Evolutionary conservation across 2,797 vertebrate species (phyloP).

Genomic region (Distichodus sexfasciatus): DNA sequence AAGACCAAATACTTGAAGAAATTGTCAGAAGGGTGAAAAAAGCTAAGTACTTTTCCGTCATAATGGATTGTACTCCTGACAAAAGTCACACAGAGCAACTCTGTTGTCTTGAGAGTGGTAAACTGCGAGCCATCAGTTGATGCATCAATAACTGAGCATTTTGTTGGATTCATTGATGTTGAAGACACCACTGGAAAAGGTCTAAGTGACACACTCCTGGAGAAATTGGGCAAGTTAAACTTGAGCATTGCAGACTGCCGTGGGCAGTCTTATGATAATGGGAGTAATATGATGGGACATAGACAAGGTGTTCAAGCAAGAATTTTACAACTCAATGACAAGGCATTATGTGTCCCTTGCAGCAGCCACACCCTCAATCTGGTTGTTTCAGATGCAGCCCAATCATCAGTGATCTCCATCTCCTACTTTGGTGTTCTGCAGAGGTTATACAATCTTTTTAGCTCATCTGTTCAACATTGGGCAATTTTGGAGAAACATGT

Average conservation of each 20-base stretch:
- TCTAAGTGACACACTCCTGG: not conserved
- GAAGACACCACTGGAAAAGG: constrained; percentile 36
- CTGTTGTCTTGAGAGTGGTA: constrained; percentile 31
- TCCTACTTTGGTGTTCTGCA: constrained; percentile 37
- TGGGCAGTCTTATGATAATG: constrained; percentile 41
- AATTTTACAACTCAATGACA: constrained; percentile 32
- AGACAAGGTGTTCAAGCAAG: constrained; percentile 37
- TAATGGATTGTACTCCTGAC: constrained; percentile 43
- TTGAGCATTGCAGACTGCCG: constrained; percentile 33
- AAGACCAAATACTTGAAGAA: constrained; percentile 13
- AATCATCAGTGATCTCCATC: constrained; percentile 28
- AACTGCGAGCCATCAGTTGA: constrained; percentile 33
- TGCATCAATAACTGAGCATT: constrained; percentile 26
- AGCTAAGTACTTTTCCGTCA: constrained; percentile 29
- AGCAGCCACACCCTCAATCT: constrained; percentile 47
- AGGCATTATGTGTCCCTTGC: constrained; percentile 34
- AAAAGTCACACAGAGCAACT: constrained; percentile 34
- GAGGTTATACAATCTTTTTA: constrained; percentile 46
- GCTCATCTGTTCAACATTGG: constrained; percentile 45
- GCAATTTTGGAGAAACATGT: constrained; percentile 45
- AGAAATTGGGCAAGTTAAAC: constrained; percentile 10
- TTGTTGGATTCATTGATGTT: constrained; percentile 34
- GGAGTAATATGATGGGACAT: constrained; percentile 40
- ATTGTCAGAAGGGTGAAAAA: constrained; percentile 23
- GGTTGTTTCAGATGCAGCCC: constrained; percentile 44